Evolutionary conservation across 2,888 invertebrate species (phyloP).

Genomic region (Volucella zonaria): DNA sequence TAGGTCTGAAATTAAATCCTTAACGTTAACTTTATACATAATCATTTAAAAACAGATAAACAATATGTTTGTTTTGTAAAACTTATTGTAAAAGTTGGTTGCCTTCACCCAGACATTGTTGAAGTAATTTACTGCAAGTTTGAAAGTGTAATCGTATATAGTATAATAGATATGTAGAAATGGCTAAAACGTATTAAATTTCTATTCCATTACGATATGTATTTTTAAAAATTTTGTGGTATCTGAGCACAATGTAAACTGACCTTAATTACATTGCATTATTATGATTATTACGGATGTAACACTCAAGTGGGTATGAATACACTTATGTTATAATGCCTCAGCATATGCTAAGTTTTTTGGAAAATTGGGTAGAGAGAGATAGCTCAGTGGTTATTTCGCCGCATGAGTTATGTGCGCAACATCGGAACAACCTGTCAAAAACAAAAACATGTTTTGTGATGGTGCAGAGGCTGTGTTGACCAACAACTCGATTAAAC

Average conservation of each 20-base stretch:
- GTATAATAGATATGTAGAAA: no score
- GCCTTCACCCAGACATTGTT: neutral
- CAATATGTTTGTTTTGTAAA: neutral
- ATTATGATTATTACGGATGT: slow-evolving; percentile 5
- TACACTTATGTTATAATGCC: no score
- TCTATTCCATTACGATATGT: slow-evolving; percentile 14
- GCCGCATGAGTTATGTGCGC: no score
- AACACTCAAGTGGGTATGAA: no score
- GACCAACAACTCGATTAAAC: no score
- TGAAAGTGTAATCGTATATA: slow-evolving; percentile 7
- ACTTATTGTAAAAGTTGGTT: slow-evolving; percentile 3
- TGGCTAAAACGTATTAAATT: neutral
- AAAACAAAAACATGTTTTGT: no score
- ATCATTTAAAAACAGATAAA: slow-evolving; percentile 25
- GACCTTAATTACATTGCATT: slow-evolving; percentile 33
- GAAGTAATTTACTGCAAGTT: neutral
- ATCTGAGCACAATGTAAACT: slow-evolving; percentile 30
- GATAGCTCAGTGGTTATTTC: no score
- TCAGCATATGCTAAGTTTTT: no score
- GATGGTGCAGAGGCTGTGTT: no score
- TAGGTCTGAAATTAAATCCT: neutral
- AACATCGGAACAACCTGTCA: no score
- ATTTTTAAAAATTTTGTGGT: slow-evolving; percentile 32
- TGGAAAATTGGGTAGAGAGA: no score
- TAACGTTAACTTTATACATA: slow-evolving; percentile 14